Percentiles rank a stretch among this genome's conserved stretches.
phyloP scores from a whole-genome alignment of 2,113 vertebrate genomes.

The Mus spicilegus region DNA sequence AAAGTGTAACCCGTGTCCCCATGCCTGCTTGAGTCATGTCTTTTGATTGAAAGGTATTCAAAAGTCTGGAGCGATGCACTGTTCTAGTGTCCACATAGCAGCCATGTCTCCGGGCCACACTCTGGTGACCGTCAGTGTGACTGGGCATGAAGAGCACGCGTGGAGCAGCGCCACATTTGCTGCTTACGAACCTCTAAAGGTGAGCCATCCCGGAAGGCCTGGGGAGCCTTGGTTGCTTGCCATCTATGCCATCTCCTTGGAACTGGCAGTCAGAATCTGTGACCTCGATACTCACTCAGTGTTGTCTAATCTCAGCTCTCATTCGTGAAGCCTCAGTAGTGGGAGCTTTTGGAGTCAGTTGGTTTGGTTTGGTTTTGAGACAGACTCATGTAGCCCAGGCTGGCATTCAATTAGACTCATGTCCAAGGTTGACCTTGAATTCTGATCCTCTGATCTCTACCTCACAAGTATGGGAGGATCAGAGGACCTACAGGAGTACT shows the following conservation, averaged over 20 bases:
- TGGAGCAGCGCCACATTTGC: conserved; percentile 86
- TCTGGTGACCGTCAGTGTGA: conserved; percentile 81
- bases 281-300: background rate
- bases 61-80: conserved; percentile 68
- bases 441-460: background rate
- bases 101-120: conserved; percentile 76
- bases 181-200: conserved; percentile 86
- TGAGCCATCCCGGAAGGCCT: conserved; percentile 49
- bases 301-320: background rate
- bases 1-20: background rate
- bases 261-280: background rate
- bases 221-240: background rate
- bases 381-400: background rate
- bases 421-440: background rate
- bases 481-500: background rate
- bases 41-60: conserved; percentile 72
- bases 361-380: background rate
- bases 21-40: background rate
- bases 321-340: background rate
- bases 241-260: background rate
- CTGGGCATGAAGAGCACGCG: conserved; percentile 76
- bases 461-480: background rate
- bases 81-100: conserved; percentile 79
- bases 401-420: background rate
- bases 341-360: background rate